Evolutionary conservation across 1,140 invertebrate species (phyloP), one percentile per base, ranked within the genome.

Genomic region (Solen grandis): DNA sequence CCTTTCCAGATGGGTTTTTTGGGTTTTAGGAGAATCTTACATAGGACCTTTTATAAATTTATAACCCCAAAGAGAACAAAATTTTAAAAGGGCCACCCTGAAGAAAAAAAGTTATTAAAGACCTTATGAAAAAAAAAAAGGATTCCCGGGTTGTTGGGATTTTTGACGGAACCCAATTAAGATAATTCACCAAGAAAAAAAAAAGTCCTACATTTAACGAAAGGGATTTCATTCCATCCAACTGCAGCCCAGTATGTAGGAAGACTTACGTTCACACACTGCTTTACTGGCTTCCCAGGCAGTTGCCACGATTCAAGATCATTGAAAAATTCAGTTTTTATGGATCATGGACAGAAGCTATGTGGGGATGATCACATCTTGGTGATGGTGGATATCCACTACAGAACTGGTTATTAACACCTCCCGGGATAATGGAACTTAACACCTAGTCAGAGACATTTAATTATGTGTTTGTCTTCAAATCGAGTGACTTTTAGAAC

Each of bases 401-500:
- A 19, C 35, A 38, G 5, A 52, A 33, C 60, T 86, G 83, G 81
- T 22, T 85, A 14, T 10, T 85, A 16, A 86, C 80, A 14, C 85
- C 10, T 84, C 52, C 31, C 74, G 66, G 35, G 80, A 86, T 36
- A 84, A 80, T 62, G 83, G 72, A 19, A 88, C 77, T 74, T 92
- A n/a, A 86, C 75, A 22, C 22, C 25, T 59, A 54, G 82, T 19
- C 85, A 91, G 80, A 83, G 29, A 46, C 79, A 75, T 54, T 91
- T 81, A 72, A 92, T 90, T 76, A 63, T 35, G 29, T 60, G 57
- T 50, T 84, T 87, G 41, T 85, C 68, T 65, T 19, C 69, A 60
- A 84, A 78, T 29, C 55, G 90, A 50, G 83, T 90, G 5, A 14
- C 66, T n/a, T 50, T 89, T 92, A 62, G 90, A 92, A 84, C 1